Evolutionary conservation across 2,888 invertebrate genomes (phyloP), one percentile per base, ranked within the genome.

Genomic region (Orchesellides sinensis): DNA sequence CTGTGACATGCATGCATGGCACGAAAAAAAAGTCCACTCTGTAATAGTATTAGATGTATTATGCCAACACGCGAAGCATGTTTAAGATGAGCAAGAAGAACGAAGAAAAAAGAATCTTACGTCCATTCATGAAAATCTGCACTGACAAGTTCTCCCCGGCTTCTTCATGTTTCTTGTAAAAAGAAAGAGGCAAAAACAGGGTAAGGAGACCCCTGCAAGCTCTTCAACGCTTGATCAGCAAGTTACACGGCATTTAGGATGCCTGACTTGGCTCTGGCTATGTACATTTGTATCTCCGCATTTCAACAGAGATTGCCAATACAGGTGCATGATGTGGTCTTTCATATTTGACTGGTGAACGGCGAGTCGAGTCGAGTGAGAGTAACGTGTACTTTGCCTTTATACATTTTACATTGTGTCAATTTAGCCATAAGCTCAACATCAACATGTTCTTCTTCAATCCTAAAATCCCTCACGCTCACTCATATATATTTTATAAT

Each of bases 121-220:
- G 73, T 83, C 77, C 83, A 83, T 83, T 83, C 83, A 83, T 77
- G 77, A 83, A 83, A 74, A 83, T 83, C 83, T 77, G 66, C 77
- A 83, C 82, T 61, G 77, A 83, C 83, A 70, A 83, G 40, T 70
- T 70, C 72, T 74, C 65, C 65, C 65, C 10, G 65, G 74, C 35
- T 63, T n/a, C n/a, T n/a, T 70, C 56, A 25, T 56, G 70, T 40
- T 40, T 40, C 40, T 40, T 14, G 25, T 27, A 56, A 56, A 25
- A 2, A 10, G 1, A 5, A 47, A 40, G 45, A 66, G n/a, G n/a
- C n/a, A n/a, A 35, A 63, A 63, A 40, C 6, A 61, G 19, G 35
- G 6, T 21, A 35, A 63, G 63, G 17, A 49, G 66, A 66, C 66
- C 49, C 66, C 66, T 66, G 66, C 47, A 27, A 66, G 66, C 66